phyloP scores from a whole-genome alignment of 2,113 vertebrate genomes.

The Anguilla rostrata region DNA sequence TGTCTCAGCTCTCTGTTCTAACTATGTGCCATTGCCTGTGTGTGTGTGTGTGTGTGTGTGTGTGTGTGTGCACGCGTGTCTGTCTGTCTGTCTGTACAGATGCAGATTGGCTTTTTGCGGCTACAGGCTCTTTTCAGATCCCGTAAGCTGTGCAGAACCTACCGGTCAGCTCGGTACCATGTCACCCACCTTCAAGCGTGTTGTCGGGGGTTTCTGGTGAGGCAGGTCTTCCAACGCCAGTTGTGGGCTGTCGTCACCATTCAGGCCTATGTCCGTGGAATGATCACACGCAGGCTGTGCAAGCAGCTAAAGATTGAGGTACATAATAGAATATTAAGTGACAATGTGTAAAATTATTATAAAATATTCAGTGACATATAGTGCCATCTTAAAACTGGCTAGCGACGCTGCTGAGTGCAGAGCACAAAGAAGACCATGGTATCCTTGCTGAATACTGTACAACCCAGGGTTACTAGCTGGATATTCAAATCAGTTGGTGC shows the following conservation, averaged over 20 bases:
- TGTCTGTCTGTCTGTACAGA: neutral
- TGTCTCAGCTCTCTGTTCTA: neutral
- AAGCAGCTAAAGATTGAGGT: constrained; percentile 83
- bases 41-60: neutral
- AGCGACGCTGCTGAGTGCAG: neutral
- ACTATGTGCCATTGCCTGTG: neutral
- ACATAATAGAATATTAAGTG: neutral
- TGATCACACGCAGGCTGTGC: constrained; percentile 89
- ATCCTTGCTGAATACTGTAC: neutral
- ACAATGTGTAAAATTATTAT: neutral
- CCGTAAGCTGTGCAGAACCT: constrained; percentile 83
- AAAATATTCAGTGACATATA: neutral
- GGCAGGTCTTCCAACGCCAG: constrained; percentile 86
- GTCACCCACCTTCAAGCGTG: constrained; percentile 83
- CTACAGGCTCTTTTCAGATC: constrained; percentile 91
- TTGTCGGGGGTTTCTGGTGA: constrained; percentile 85
- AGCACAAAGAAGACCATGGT: neutral
- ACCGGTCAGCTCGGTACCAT: constrained; percentile 78
- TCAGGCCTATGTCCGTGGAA: constrained; percentile 85
- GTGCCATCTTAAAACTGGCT: neutral
- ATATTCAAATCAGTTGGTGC: too few relatives aligned
- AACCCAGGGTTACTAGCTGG: neutral
- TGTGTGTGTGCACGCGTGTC: neutral
- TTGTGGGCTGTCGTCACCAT: constrained; percentile 91
- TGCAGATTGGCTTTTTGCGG: constrained; percentile 66